Conservation (phyloP, 2,797 vertebrate species). For the Acanthurus leucopareius region DNA sequence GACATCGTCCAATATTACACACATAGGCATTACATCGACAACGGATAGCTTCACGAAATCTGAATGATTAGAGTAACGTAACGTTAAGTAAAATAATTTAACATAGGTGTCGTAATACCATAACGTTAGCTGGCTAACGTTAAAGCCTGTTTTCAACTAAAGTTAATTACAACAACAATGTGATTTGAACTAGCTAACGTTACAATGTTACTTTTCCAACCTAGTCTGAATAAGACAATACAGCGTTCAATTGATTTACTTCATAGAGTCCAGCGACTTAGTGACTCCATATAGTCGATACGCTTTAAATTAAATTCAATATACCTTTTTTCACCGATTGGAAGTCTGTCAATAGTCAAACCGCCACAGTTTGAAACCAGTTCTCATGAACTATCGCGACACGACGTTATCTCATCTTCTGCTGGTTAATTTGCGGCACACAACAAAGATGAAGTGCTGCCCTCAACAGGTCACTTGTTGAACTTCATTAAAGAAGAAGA, state of each 20-base stretch:
- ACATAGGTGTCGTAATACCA: too few relatives aligned
- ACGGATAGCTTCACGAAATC: neutral
- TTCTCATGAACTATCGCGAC: constrained; percentile 31
- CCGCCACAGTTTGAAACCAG: constrained; percentile 54
- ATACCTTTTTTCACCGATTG: neutral
- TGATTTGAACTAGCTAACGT: neutral
- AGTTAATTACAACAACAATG: neutral
- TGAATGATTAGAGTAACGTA: too few relatives aligned
- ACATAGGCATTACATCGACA: neutral
- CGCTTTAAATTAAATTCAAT: neutral
- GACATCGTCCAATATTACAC: too few relatives aligned
- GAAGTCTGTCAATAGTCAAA: neutral
- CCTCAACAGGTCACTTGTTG: too few relatives aligned
- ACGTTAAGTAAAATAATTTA: too few relatives aligned
- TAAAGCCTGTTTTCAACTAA: neutral
- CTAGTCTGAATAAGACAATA: neutral
- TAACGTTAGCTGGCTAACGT: neutral
- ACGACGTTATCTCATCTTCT: neutral
- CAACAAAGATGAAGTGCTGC: neutral
- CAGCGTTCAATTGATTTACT: neutral
- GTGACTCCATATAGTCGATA: neutral
- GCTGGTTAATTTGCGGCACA: neutral
- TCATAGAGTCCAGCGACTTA: neutral
- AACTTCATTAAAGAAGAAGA: too few relatives aligned
- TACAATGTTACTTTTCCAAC: neutral